These are phyloP conservation scores for Sylvia atricapilla DNA, from an alignment of 2,113 vertebrate genomes.

Conservation along the genomic window DNA sequence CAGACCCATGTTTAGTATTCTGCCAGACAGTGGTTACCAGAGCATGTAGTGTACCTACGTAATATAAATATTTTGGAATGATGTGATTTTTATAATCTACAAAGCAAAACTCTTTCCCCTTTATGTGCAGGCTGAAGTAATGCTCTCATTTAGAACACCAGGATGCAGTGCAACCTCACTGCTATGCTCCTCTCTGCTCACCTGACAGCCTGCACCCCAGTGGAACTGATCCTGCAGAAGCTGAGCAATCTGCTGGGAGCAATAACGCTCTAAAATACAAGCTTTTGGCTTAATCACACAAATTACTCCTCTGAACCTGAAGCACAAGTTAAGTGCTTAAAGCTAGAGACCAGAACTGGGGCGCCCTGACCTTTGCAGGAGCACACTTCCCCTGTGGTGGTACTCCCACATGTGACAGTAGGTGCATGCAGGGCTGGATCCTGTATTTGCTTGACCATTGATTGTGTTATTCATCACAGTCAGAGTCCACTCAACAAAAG, in stretches of 20 bases:
- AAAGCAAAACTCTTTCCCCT: background rate
- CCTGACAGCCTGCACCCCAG: background rate
- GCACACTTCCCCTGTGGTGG: rapidly evolving
- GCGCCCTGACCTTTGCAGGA: background rate
- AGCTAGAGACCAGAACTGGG: background rate
- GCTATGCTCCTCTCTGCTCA: background rate
- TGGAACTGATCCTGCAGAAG: background rate
- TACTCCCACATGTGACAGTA: background rate
- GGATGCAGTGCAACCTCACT: rapidly evolving
- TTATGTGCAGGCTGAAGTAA: background rate
- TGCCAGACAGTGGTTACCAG: background rate
- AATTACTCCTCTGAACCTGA: background rate
- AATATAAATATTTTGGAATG: background rate
- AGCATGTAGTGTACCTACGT: background rate
- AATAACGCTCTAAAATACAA: background rate
- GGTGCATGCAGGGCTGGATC: background rate
- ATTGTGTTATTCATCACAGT: background rate
- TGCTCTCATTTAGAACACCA: background rate
- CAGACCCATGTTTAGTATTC: background rate
- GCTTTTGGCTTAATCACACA: background rate
- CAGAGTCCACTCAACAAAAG: background rate
- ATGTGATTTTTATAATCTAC: background rate
- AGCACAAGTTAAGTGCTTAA: background rate
- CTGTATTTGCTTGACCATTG: background rate
- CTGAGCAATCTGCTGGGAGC: background rate